phyloP scores from a whole-genome alignment of 1,140 invertebrate genomes.

The Fopius arisanus region DNA sequence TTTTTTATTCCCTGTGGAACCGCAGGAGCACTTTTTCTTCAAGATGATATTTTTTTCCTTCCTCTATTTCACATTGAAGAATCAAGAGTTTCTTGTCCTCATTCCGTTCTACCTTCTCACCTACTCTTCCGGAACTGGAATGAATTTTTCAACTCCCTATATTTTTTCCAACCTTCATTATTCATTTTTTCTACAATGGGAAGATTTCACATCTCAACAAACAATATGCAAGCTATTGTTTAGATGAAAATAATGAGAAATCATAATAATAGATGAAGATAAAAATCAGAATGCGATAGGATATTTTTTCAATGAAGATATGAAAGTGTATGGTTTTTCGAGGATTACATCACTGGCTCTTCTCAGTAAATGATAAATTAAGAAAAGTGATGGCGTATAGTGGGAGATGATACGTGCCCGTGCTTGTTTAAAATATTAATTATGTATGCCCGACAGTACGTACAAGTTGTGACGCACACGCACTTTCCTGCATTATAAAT shows the following conservation, averaged over 20 bases:
- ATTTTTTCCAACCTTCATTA: not conserved
- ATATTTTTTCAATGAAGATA: not conserved
- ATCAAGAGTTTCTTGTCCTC: conserved; percentile 36
- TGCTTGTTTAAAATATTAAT: conserved; percentile 60
- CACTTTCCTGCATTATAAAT: conserved; percentile 43
- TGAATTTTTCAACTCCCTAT: not conserved
- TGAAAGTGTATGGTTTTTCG: not conserved
- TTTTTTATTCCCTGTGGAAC: conserved; percentile 28
- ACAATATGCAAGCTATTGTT: no score
- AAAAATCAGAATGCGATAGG: no score
- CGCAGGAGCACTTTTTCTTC: conserved; percentile 16
- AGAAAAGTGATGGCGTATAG: not conserved
- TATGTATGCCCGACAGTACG: conserved; percentile 57
- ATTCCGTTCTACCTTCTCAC: conserved; percentile 22
- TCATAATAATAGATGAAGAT: no score
- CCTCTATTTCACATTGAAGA: conserved; percentile 28
- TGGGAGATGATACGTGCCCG: conserved; percentile 27
- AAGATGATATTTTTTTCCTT: conserved; percentile 19
- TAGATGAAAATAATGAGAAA: no score
- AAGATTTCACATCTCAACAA: not conserved
- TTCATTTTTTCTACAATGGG: not conserved
- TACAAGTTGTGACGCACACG: conserved; percentile 43
- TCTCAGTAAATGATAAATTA: conserved; percentile 15
- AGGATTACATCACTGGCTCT: not conserved
- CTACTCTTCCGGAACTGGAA: not conserved